Conservation (phyloP, 2,888 invertebrate species). For the Eupithecia pulchellata region DNA sequence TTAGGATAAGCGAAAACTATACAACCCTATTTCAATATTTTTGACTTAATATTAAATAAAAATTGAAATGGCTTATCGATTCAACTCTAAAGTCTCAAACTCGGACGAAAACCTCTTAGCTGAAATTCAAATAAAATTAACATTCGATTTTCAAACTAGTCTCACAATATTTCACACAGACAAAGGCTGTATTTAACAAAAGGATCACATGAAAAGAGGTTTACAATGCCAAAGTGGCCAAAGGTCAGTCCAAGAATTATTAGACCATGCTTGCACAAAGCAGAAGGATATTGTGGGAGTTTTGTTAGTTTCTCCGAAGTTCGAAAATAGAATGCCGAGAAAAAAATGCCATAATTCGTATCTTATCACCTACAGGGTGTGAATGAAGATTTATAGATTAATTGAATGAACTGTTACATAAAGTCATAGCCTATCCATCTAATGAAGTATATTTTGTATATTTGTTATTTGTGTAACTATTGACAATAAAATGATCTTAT, state of each 20-base stretch:
- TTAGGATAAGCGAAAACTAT: background rate
- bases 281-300: constrained; percentile 36
- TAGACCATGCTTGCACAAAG: constrained; percentile 32
- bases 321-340: constrained; percentile 1
- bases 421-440: no score
- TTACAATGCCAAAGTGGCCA: constrained; percentile 49
- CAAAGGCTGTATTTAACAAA: constrained; percentile 26
- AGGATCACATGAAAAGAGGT: constrained; percentile 37
- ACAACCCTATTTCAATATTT: background rate
- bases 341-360: constrained; percentile 29
- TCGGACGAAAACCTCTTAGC: background rate
- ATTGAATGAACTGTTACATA: background rate
- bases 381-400: background rate
- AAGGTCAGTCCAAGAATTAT: constrained; percentile 46
- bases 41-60: background rate
- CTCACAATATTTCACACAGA: constrained; percentile 30
- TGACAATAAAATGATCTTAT: no score
- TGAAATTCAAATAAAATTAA: background rate
- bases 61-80: background rate
- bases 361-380: constrained; percentile 21
- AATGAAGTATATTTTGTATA: no score
- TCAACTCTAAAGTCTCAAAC: background rate
- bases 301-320: constrained; percentile 30
- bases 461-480: no score
- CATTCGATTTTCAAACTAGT: constrained; percentile 11